phyloP scores from a whole-genome alignment of 2,797 vertebrate genomes.

The Limnodromus scolopaceus region DNA sequence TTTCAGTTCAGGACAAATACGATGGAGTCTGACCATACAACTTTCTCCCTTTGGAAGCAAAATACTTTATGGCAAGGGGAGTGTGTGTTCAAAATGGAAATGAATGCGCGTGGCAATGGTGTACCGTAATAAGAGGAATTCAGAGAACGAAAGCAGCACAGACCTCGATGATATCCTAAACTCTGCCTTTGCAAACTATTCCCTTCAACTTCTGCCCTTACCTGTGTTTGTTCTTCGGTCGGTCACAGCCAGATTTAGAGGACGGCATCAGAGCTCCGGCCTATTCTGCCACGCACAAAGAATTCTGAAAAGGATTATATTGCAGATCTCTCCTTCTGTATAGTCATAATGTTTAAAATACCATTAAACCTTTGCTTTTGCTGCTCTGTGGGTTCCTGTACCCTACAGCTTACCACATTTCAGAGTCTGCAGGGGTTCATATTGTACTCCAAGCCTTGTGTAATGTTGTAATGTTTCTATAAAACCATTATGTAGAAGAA shows the following conservation, averaged over 20 bases:
- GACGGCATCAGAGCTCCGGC: neutral
- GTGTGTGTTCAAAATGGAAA: neutral
- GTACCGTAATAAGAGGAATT: neutral
- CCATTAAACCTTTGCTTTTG: constrained; percentile 72
- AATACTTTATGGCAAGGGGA: neutral
- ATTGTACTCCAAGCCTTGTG: constrained; percentile 47
- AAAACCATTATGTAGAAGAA: constrained; percentile 49
- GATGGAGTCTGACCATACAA: neutral
- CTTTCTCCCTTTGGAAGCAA: neutral
- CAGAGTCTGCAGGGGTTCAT: constrained; percentile 69
- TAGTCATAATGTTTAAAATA: constrained; percentile 80
- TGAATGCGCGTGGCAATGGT: rapidly evolving
- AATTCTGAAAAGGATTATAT: constrained; percentile 66
- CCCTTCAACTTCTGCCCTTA: neutral
- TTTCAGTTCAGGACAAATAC: neutral
- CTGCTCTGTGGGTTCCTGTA: constrained; percentile 65
- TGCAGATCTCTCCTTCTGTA: constrained; percentile 57
- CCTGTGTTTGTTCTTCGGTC: neutral
- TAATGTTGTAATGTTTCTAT: constrained; percentile 35
- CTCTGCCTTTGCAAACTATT: neutral
- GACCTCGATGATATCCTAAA: neutral
- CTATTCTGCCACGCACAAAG: neutral
- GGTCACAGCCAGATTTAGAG: neutral
- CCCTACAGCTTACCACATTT: constrained; percentile 75
- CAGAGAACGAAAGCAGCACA: neutral